phyloP scores from a whole-genome alignment of 2,797 vertebrate species.

The Falco concolor region DNA sequence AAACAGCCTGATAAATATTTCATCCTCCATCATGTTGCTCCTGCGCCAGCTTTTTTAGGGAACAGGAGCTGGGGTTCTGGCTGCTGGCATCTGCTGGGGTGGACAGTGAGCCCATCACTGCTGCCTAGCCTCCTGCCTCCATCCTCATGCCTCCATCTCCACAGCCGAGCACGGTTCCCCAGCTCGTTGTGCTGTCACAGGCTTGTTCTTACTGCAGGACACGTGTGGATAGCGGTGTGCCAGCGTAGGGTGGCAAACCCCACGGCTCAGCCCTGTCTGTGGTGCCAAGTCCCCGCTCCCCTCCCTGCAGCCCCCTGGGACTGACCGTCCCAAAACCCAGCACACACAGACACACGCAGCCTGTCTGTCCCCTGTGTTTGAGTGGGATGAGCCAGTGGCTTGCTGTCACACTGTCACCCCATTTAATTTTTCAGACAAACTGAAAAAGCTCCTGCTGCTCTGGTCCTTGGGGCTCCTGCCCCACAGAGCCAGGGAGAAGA shows the following conservation, averaged over 20 bases:
- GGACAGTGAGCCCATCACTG: accelerated
- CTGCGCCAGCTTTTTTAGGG: accelerated
- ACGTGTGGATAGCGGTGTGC: accelerated
- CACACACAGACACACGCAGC: not conserved
- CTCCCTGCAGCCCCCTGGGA: not conserved
- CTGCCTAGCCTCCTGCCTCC: not conserved
- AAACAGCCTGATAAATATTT: slow-evolving; percentile 24
- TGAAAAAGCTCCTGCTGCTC: not conserved
- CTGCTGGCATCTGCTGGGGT: not conserved
- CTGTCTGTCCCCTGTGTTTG: not conserved
- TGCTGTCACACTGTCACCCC: not conserved
- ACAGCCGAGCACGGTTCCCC: accelerated
- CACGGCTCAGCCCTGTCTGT: accelerated
- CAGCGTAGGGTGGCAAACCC: not conserved
- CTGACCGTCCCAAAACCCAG: not conserved
- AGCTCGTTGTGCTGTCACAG: not conserved
- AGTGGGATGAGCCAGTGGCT: not conserved
- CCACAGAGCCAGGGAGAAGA: not conserved
- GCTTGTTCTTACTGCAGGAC: accelerated
- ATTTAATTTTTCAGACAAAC: not conserved
- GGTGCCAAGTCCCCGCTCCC: not conserved
- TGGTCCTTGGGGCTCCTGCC: accelerated
- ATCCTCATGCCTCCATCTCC: not conserved
- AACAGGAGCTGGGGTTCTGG: not conserved
- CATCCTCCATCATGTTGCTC: accelerated